These are phyloP conservation scores for Choreutis nemorana DNA, from an alignment of 2,888 invertebrate species.

Conservation along the genomic window DNA sequence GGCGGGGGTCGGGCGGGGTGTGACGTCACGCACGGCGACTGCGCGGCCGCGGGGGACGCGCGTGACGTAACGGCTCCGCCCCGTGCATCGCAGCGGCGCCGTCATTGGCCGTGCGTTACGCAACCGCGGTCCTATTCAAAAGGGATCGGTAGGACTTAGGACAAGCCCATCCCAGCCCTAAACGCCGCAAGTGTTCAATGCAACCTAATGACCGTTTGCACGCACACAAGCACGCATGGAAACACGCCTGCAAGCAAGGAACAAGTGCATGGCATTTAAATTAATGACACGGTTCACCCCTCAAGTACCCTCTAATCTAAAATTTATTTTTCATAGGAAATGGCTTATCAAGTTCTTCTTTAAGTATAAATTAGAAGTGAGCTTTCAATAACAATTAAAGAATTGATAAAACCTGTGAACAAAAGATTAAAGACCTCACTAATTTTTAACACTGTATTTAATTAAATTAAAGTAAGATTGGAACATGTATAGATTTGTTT, in stretches of 20 bases:
- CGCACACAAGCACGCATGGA: constrained; percentile 21
- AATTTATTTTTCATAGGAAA: too few relatives aligned
- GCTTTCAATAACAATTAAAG: too few relatives aligned
- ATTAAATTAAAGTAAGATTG: too few relatives aligned
- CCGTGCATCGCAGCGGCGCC: constrained; percentile 57
- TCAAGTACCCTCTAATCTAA: constrained; percentile 1
- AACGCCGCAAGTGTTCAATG: constrained; percentile 43
- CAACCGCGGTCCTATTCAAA: constrained; percentile 55
- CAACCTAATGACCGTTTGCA: constrained; percentile 37
- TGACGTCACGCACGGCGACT: constrained; percentile 65
- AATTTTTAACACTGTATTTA: too few relatives aligned
- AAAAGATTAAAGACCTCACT: too few relatives aligned
- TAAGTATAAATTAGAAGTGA: too few relatives aligned
- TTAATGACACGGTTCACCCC: constrained; percentile 20
- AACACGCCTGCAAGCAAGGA: constrained; percentile 19
- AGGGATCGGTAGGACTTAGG: constrained; percentile 55
- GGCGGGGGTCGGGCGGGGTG: constrained; percentile 21
- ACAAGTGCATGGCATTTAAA: constrained; percentile 39
- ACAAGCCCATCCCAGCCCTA: constrained; percentile 50
- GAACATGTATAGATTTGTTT: too few relatives aligned
- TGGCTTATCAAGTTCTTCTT: too few relatives aligned
- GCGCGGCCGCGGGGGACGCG: constrained; percentile 53
- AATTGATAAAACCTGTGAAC: too few relatives aligned
- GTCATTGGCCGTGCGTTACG: constrained; percentile 64
- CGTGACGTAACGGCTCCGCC: constrained; percentile 65